Evolutionary conservation across 1,140 invertebrate genomes (phyloP), one percentile per base, ranked within the genome.

Genomic region (Aphidius ervi): DNA sequence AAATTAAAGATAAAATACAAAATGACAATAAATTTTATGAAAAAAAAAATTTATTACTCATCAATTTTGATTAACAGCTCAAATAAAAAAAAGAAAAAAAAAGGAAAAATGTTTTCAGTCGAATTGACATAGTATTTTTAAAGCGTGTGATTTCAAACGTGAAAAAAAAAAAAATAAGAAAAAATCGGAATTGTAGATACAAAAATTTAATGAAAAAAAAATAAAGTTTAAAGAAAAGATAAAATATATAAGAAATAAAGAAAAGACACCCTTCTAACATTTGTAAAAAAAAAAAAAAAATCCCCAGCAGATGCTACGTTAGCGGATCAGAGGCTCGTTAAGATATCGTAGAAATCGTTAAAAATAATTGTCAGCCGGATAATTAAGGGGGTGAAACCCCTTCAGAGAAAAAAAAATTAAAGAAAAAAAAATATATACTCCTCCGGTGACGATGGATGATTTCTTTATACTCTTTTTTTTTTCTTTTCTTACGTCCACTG

Each of bases 281-380:
- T 50, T 59, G 57, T 9, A 31, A 31, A 31, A 31, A 31, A 31
- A 16, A 31, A 16, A 16, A 16, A 31, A 31, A 31, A 31, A 52
- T 62, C 53, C 43, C 63, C 65, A 43, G 53, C 53, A 56, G 64
- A 65, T 68, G 67, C 68, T 61, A 70, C 67, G 72, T 75, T 66
- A 65, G 65, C 69, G 67, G 71, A 73, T 76, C 71, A 31, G 73
- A 70, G 70, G 70, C 70, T 75, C 71, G 71, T 75, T 75, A 74
- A 72, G 74, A 74, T 76, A 76, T 76, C 72, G 71, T 67, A 62
- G 55, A 64, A 70, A 70, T 78, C 76, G 76, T 78, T 78, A 78
- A 78, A 78, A 78, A 78, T 78, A 78, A 78, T 78, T 77, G 76
- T 76, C 74, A 75, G 74, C 68, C 67, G 71, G 74, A 77, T 78